These are phyloP conservation scores for Caranx melampygus DNA, from an alignment of 2,113 vertebrate species.

Conservation along the genomic window DNA sequence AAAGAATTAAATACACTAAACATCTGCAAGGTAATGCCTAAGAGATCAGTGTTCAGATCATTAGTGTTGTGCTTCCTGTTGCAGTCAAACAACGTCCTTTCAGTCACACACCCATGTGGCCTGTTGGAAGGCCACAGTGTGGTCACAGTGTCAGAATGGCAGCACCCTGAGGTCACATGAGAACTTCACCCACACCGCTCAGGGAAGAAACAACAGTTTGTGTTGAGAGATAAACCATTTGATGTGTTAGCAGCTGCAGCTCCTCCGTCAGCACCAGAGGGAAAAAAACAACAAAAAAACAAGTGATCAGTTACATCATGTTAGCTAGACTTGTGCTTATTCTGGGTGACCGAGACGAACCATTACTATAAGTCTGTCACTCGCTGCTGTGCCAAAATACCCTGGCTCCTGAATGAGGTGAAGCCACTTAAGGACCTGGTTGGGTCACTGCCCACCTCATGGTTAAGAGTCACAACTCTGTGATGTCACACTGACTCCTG, in stretches of 20 bases:
- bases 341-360: slow-evolving; percentile 68
- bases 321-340: slow-evolving; percentile 50
- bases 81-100: neutral
- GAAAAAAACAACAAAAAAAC: slow-evolving; percentile 9
- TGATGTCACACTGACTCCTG: slow-evolving; percentile 23
- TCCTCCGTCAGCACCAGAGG: slow-evolving; percentile 21
- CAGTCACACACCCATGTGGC: slow-evolving; percentile 4
- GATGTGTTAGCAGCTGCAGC: slow-evolving; percentile 19
- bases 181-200: slow-evolving; percentile 21
- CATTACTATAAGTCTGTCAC: slow-evolving; percentile 74
- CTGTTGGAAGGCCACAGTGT: slow-evolving; percentile 9
- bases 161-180: slow-evolving; percentile 39
- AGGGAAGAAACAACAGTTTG: neutral
- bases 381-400: slow-evolving; percentile 71
- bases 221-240: slow-evolving; percentile 37
- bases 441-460: slow-evolving; percentile 62
- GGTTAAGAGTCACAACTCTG: slow-evolving; percentile 52
- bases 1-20: neutral
- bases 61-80: neutral
- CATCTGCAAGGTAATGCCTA: neutral
- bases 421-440: slow-evolving; percentile 72
- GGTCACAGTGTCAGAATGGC: slow-evolving; percentile 22
- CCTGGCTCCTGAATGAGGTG: slow-evolving; percentile 61
- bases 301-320: slow-evolving; percentile 47
- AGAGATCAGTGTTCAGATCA: neutral